A percentile compares a stretch with the other conserved stretches of the same genome.
Evolutionary conservation across 2,797 vertebrate species (phyloP).

Genomic region (Odontamblyopus lacepedii): DNA sequence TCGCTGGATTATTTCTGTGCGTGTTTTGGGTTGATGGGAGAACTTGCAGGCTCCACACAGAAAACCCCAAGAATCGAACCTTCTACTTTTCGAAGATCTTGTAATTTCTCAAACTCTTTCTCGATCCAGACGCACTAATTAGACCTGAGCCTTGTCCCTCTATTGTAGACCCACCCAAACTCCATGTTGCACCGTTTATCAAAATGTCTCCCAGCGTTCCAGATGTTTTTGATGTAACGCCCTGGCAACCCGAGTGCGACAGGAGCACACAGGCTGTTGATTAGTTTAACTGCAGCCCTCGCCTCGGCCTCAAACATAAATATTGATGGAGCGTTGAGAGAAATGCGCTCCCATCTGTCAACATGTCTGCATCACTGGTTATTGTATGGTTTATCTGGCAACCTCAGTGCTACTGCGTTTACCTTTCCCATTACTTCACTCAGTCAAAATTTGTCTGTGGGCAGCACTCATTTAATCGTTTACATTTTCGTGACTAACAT

Average conservation of each 20-base stretch:
- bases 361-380: slow-evolving; percentile 55
- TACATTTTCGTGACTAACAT: too few species aligned
- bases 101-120: background rate
- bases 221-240: slow-evolving; percentile 36
- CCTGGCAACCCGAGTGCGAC: slow-evolving; percentile 37
- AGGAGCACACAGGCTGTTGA: slow-evolving; percentile 55
- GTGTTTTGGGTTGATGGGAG: too few species aligned
- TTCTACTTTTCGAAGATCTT: too few species aligned
- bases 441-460: slow-evolving; percentile 35
- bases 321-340: slow-evolving; percentile 75
- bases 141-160: background rate
- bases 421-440: slow-evolving; percentile 29
- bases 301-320: slow-evolving; percentile 64
- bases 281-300: slow-evolving; percentile 69
- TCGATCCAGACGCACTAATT: background rate
- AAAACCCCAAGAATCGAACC: too few species aligned
- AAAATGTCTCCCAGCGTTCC: slow-evolving; percentile 19
- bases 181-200: background rate
- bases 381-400: slow-evolving; percentile 56
- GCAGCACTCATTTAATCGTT: too few species aligned
- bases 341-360: slow-evolving; percentile 69
- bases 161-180: background rate
- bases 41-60: too few species aligned
- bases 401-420: slow-evolving; percentile 25
- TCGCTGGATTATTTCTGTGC: too few species aligned